Base-by-base conservation (phyloP, 2,888 invertebrate species). In the Drosophila paucipuncta region DNA sequence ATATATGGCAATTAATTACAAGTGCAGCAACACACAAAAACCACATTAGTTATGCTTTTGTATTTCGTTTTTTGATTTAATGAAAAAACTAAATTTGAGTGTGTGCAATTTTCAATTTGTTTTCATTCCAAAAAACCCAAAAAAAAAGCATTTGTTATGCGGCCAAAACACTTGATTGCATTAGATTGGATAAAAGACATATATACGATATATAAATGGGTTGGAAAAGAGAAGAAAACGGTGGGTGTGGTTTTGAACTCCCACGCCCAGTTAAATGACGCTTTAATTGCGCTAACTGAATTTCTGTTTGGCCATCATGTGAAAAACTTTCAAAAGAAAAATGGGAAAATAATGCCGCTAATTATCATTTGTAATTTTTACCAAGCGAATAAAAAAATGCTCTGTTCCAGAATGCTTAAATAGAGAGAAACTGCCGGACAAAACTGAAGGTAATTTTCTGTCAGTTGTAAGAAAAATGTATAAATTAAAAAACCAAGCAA, bases 341-440 rank as follows among this genome's bases (percentile, higher is more conserved):
- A 85, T 85, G 85, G 90, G 89, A 85, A 85, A 85, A 85, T 88
- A 85, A 85, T 85, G 90, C 89, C 66, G 60, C 89, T 85, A 88
- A 85, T 85, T 85, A 85, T 88, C 82, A 78, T 84, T 82, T 76
- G 76, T 72, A 73, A 72, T 84, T 86, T 84, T 82, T 63, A 65
- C 65, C 73, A 54, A 54, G 47, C 68, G 54, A 13, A 43, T 37
- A 49, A 33, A 47, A 58, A 63, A 58, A 71, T 54, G 47, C 68
- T 82, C 70, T 71, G 85, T 75, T 79, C 76, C 83, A 85, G 90
- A 85, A 85, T 88, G 76, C 54, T 62, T 57, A 71, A 68, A 67
- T 39, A 6, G 18, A 22, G 43, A 88, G 89, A 85, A 88, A 81
- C 68, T 47, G 89, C 72, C 72, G 72, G 74, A 74, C 85, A 66